Percentiles rank a stretch among this genome's conserved stretches.
Conservation (phyloP, 2,797 vertebrate species). For the Uromys caudimaculatus region DNA sequence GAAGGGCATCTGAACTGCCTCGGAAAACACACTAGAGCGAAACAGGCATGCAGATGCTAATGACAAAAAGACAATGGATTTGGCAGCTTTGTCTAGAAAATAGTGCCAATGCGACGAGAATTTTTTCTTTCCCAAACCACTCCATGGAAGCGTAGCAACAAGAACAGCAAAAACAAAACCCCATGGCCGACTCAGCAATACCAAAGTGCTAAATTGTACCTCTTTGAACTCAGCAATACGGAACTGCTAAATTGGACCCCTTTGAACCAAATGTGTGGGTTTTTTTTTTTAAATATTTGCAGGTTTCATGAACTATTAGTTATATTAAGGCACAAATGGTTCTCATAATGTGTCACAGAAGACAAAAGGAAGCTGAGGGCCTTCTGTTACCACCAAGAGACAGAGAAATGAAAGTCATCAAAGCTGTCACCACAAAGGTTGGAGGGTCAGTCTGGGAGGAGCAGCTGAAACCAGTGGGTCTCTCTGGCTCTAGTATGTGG, state of each 20-base stretch:
- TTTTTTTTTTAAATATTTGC: not conserved
- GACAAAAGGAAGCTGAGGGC: not conserved
- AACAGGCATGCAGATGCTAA: not conserved
- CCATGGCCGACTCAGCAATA: not conserved
- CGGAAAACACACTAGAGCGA: not conserved
- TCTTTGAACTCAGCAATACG: not conserved
- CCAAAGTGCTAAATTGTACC: not conserved
- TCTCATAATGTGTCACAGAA: not conserved
- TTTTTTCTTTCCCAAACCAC: not conserved
- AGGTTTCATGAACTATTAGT: not conserved
- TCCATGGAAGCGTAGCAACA: not conserved
- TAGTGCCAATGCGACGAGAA: not conserved
- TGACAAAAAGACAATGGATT: not conserved
- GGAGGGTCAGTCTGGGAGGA: not conserved
- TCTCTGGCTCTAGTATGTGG: not conserved
- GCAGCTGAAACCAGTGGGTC: not conserved
- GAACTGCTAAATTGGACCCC: fast-evolving
- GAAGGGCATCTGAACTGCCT: not conserved
- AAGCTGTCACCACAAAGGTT: not conserved
- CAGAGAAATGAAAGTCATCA: not conserved
- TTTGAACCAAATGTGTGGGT: not conserved
- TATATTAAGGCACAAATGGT: not conserved
- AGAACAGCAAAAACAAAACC: not conserved
- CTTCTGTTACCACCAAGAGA: not conserved
- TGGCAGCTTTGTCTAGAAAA: not conserved